phyloP scores from a whole-genome alignment of 2,888 invertebrate species.

The Ormyrus pomaceus region DNA sequence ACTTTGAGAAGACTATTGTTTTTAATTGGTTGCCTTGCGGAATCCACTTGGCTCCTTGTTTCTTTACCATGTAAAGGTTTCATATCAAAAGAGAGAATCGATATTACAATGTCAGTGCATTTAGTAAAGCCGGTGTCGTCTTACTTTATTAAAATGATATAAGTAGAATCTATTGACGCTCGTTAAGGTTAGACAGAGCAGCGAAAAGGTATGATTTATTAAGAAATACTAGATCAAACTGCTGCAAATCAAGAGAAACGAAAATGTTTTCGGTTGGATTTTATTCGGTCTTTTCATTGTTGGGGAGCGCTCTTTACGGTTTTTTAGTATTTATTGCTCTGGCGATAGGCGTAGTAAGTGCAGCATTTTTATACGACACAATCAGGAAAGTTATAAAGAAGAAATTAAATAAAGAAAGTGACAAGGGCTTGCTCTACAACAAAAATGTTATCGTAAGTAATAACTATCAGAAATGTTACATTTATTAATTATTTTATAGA shows the following conservation, averaged over 20 bases:
- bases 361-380: neutral
- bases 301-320: conserved; percentile 13
- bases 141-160: neutral
- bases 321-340: neutral
- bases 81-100: conserved; percentile 1
- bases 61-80: neutral
- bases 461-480: neutral
- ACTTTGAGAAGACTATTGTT: no score
- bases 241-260: neutral
- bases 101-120: neutral
- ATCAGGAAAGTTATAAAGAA: neutral
- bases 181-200: neutral
- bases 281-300: conserved; percentile 16
- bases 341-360: no score
- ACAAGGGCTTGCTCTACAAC: conserved; percentile 29
- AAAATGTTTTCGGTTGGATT: conserved; percentile 36
- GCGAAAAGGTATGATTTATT: neutral
- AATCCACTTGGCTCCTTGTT: no score
- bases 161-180: neutral
- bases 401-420: conserved; percentile 17
- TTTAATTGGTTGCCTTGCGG: no score
- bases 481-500: neutral
- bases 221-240: neutral
- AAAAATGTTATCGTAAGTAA: conserved; percentile 53
- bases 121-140: neutral